Evolutionary conservation across 2,888 invertebrate species (phyloP).

Genomic region (Nemotelus nigrinus): DNA sequence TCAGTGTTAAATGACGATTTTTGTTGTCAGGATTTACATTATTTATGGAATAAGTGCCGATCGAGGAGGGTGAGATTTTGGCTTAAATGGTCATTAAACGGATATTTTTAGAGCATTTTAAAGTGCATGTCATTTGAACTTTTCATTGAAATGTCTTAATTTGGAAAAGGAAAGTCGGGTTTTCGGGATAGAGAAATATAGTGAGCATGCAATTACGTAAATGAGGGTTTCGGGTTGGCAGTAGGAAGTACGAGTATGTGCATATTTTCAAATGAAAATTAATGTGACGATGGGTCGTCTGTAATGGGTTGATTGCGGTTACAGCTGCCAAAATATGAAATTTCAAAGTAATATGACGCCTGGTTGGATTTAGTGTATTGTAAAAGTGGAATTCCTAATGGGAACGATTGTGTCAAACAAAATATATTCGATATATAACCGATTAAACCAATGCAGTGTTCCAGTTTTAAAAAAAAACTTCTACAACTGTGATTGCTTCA

Average conservation of each 20-base stretch:
- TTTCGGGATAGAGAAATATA: background rate
- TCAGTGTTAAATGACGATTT: constrained; percentile 50
- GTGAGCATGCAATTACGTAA: constrained; percentile 39
- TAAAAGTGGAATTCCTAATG: too few relatives aligned
- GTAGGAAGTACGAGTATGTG: background rate
- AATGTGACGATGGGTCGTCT: constrained; percentile 25
- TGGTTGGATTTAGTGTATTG: too few relatives aligned
- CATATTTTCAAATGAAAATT: constrained; percentile 35
- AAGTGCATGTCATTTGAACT: constrained; percentile 45
- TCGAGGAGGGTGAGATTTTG: constrained; percentile 47
- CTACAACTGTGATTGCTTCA: too few relatives aligned
- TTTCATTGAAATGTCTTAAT: constrained; percentile 39
- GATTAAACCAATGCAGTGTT: too few relatives aligned
- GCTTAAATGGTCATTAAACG: constrained; percentile 51
- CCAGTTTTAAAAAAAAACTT: too few relatives aligned
- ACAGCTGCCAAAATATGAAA: constrained; percentile 42
- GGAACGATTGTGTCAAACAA: too few relatives aligned
- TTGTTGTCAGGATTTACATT: constrained; percentile 51
- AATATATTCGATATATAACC: too few relatives aligned
- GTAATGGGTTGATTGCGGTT: constrained; percentile 40
- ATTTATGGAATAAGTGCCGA: constrained; percentile 46
- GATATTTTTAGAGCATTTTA: constrained; percentile 49
- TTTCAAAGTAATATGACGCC: background rate
- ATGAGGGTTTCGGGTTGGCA: constrained; percentile 39
- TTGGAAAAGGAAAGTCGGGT: constrained; percentile 12